phyloP scores from a whole-genome alignment of 2,113 vertebrate species.

The Pelvicachromis taeniatus region DNA sequence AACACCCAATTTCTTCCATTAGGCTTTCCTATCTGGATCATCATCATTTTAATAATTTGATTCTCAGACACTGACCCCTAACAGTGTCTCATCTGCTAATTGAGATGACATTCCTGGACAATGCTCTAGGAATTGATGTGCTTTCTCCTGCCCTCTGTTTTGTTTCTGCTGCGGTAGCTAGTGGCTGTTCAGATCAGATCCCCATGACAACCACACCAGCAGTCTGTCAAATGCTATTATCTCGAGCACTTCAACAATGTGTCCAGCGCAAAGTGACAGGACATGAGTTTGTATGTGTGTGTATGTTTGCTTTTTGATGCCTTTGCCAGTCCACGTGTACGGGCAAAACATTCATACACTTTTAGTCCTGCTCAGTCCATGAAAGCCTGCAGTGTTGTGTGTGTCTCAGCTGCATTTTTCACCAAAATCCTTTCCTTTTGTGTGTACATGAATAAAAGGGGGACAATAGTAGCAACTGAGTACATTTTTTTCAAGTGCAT shows the following conservation, averaged over 20 bases:
- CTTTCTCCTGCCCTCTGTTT: constrained; percentile 31
- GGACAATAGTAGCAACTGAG: background rate
- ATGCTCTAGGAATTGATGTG: background rate
- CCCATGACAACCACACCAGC: constrained; percentile 60
- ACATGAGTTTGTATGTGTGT: background rate
- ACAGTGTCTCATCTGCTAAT: constrained; percentile 5
- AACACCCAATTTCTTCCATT: background rate
- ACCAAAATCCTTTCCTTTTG: background rate
- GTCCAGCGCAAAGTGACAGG: constrained; percentile 29
- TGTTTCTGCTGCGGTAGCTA: constrained; percentile 28
- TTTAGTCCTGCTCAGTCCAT: background rate
- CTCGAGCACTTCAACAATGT: constrained; percentile 41
- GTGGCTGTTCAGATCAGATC: constrained; percentile 44
- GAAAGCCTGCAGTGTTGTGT: background rate
- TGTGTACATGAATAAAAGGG: background rate
- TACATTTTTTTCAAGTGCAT: background rate
- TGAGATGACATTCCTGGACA: constrained; percentile 15
- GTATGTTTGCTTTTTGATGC: background rate
- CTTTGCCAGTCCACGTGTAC: background rate
- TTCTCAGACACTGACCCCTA: background rate
- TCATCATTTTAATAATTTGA: background rate
- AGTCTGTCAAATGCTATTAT: constrained; percentile 55
- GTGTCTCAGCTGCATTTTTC: background rate
- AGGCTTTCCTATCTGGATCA: background rate
- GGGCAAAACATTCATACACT: background rate